phyloP scores from a whole-genome alignment of 2,797 vertebrate species.

The Naso thynnoides region DNA sequence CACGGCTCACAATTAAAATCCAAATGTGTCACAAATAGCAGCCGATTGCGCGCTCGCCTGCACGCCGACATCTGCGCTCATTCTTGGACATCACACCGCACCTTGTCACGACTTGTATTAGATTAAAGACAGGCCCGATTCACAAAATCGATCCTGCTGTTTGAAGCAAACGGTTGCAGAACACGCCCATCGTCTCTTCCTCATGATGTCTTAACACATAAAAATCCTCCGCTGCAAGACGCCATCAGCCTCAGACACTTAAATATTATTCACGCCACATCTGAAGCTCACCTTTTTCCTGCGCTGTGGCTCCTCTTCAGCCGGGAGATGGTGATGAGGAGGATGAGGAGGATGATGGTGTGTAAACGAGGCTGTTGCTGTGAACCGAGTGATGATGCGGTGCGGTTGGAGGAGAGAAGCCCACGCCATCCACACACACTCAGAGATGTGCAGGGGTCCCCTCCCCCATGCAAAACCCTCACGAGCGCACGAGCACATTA shows the following conservation, averaged over 20 bases:
- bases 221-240: neutral
- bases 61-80: conserved; percentile 34
- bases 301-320: conserved; percentile 50
- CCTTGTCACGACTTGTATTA: conserved; percentile 64
- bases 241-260: neutral
- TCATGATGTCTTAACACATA: conserved; percentile 22
- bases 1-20: conserved; percentile 29
- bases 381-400: conserved; percentile 67
- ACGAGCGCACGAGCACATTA: conserved; percentile 45
- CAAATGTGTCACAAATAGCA: conserved; percentile 23
- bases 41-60: conserved; percentile 10
- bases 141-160: conserved; percentile 59
- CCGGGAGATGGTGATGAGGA: conserved; percentile 58
- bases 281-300: conserved; percentile 61
- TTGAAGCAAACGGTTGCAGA: conserved; percentile 45
- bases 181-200: conserved; percentile 63
- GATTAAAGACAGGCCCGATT: conserved; percentile 51
- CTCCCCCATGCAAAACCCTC: conserved; percentile 61
- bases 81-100: conserved; percentile 51
- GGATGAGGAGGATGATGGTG: conserved; percentile 63
- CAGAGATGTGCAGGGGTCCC: conserved; percentile 68
- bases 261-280: neutral
- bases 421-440: conserved; percentile 72
- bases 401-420: conserved; percentile 70
- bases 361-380: conserved; percentile 67